phyloP scores from a whole-genome alignment of 2,797 vertebrate genomes.

The Gymnoscopelus microlampas region DNA sequence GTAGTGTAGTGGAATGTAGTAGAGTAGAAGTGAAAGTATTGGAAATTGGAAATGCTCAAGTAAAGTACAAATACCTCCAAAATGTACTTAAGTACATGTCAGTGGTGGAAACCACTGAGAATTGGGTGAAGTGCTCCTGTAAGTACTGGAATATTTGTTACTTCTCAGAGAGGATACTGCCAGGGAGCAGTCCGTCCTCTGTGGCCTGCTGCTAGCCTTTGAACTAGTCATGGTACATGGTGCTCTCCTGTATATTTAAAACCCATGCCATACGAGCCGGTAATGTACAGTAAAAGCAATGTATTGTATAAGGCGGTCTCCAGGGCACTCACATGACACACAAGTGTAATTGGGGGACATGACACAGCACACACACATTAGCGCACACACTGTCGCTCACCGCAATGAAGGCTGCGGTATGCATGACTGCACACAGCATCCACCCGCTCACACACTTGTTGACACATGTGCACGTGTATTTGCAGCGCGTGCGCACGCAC shows the following conservation, averaged over 20 bases:
- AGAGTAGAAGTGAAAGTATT: too few species aligned
- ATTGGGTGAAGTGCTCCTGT: too few species aligned
- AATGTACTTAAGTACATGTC: too few species aligned
- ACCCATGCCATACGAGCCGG: slow-evolving; percentile 13
- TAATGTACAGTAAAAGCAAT: slow-evolving; percentile 61
- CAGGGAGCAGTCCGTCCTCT: too few species aligned
- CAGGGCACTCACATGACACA: slow-evolving; percentile 41
- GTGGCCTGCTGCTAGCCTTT: too few species aligned
- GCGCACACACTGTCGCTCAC: slow-evolving; percentile 8
- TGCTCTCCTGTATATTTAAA: slow-evolving; percentile 49
- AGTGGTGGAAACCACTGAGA: too few species aligned
- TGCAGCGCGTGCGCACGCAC: not conserved
- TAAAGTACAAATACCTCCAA: too few species aligned
- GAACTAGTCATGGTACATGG: slow-evolving; percentile 1
- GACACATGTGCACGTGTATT: slow-evolving; percentile 11
- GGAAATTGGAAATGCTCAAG: too few species aligned
- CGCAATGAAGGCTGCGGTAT: not conserved
- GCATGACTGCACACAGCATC: slow-evolving; percentile 14
- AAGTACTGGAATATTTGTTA: too few species aligned
- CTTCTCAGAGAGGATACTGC: too few species aligned
- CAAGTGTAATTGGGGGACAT: slow-evolving; percentile 43
- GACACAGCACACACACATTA: slow-evolving; percentile 23
- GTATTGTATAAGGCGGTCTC: slow-evolving; percentile 28
- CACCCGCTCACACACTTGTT: slow-evolving; percentile 46
- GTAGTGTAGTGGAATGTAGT: too few species aligned